Evolutionary conservation across 2,113 vertebrate genomes (phyloP).

Genomic region (Stigmatopora argus): DNA sequence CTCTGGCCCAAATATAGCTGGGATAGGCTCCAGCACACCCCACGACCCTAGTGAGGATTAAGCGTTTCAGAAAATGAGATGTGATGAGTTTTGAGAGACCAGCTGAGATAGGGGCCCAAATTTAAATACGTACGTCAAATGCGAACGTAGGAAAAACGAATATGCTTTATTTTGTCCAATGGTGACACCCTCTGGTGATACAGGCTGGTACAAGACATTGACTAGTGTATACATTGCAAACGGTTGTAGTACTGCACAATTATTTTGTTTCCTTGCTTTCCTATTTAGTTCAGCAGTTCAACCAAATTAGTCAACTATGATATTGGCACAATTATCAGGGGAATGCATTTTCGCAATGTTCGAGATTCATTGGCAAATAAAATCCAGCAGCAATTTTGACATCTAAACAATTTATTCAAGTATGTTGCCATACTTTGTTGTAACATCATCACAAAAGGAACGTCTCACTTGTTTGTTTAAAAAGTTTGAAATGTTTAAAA

Average conservation of each 20-base stretch:
- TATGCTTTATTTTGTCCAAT: slow-evolving; percentile 12
- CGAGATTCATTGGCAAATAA: background rate
- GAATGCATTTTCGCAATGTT: background rate
- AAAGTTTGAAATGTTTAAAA: slow-evolving; percentile 9
- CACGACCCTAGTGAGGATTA: too few species aligned
- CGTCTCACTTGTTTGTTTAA: slow-evolving; percentile 17
- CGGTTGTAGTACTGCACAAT: background rate
- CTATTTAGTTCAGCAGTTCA: background rate
- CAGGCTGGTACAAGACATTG: background rate
- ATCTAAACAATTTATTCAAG: slow-evolving; percentile 62
- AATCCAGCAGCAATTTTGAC: slow-evolving; percentile 26
- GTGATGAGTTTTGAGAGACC: background rate
- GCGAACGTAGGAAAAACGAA: background rate
- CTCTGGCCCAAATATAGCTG: too few species aligned
- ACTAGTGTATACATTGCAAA: background rate
- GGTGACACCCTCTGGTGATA: slow-evolving; percentile 53
- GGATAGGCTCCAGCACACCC: too few species aligned
- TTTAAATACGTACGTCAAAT: background rate
- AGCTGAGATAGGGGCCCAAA: background rate
- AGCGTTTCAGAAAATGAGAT: background rate
- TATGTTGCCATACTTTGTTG: slow-evolving; percentile 42
- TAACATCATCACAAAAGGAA: slow-evolving; percentile 40
- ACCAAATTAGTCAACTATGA: background rate
- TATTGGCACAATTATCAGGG: background rate
- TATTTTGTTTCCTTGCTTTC: background rate